These are phyloP conservation scores for Acheta domesticus DNA, from an alignment of 2,888 invertebrate genomes.

Conservation along the genomic window DNA sequence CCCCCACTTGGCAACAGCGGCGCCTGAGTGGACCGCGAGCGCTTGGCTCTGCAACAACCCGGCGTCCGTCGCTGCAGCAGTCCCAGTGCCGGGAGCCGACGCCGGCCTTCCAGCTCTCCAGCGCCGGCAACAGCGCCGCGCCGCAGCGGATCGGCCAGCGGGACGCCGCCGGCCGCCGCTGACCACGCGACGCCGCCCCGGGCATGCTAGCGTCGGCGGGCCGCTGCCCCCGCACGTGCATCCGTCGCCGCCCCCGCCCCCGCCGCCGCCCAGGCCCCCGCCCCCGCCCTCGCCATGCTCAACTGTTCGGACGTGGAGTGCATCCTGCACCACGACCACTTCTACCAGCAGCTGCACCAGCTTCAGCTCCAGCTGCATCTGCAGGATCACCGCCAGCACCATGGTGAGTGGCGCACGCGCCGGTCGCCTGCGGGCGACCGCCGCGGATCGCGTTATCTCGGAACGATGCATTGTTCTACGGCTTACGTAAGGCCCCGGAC, in stretches of 20 bases:
- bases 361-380: slow-evolving; percentile 64
- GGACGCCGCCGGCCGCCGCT: not conserved
- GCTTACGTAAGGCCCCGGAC: too few species aligned
- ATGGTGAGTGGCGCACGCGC: slow-evolving; percentile 37
- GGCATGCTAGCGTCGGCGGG: not conserved
- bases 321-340: slow-evolving; percentile 71
- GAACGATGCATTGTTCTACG: too few species aligned
- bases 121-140: too few species aligned
- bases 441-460: too few species aligned
- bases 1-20: slow-evolving; percentile 8
- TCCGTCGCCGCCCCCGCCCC: not conserved
- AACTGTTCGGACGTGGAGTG: slow-evolving; percentile 76
- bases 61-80: too few species aligned
- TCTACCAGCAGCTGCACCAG: slow-evolving; percentile 65
- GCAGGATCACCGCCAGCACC: slow-evolving; percentile 61
- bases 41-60: too few species aligned
- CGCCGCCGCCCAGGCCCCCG: not conserved
- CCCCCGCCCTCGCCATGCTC: slow-evolving; percentile 54
- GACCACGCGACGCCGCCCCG: not conserved
- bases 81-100: too few species aligned
- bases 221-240: not conserved
- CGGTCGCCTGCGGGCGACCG: too few species aligned
- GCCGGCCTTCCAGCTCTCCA: too few species aligned
- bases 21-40: not conserved
- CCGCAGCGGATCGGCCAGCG: not conserved